Evolutionary conservation across 2,888 invertebrate species (phyloP).

Genomic region (Eristalis tenax): DNA sequence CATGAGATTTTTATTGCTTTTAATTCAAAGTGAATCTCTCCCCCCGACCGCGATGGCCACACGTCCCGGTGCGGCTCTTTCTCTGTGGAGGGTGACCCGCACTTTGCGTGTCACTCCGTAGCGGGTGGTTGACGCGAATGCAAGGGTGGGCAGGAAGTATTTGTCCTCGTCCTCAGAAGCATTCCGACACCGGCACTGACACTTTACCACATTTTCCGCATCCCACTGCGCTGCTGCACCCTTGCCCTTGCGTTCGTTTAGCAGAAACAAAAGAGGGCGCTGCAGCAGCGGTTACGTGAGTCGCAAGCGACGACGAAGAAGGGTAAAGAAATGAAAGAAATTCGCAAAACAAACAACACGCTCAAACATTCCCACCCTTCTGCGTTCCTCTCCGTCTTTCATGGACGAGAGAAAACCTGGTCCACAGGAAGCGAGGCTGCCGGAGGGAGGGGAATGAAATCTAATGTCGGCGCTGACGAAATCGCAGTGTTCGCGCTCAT

Average conservation of each 20-base stretch:
- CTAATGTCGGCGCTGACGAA: conserved; percentile 27
- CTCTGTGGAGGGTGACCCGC: background rate
- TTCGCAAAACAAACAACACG: conserved; percentile 50
- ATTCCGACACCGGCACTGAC: conserved; percentile 39
- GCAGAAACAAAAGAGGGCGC: conserved; percentile 17
- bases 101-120: background rate
- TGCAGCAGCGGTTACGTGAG: background rate
- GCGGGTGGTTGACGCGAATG: conserved; percentile 11
- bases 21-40: conserved; percentile 43
- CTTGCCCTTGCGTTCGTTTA: background rate
- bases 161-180: conserved; percentile 42
- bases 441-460: background rate
- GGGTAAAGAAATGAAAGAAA: conserved; percentile 5
- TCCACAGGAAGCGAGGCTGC: conserved; percentile 31
- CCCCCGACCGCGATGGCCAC: background rate
- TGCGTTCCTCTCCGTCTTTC: no score
- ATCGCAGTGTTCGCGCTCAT: conserved; percentile 2
- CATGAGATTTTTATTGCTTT: conserved; percentile 65
- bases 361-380: conserved; percentile 32
- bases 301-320: background rate
- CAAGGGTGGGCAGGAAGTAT: conserved; percentile 1
- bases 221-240: conserved; percentile 7
- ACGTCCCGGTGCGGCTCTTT: no score
- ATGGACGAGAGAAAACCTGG: background rate
- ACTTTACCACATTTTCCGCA: conserved; percentile 26